These are phyloP conservation scores for Microcebus ravelobensis DNA, from an alignment of 2,113 vertebrate genomes.

Conservation along the genomic window DNA sequence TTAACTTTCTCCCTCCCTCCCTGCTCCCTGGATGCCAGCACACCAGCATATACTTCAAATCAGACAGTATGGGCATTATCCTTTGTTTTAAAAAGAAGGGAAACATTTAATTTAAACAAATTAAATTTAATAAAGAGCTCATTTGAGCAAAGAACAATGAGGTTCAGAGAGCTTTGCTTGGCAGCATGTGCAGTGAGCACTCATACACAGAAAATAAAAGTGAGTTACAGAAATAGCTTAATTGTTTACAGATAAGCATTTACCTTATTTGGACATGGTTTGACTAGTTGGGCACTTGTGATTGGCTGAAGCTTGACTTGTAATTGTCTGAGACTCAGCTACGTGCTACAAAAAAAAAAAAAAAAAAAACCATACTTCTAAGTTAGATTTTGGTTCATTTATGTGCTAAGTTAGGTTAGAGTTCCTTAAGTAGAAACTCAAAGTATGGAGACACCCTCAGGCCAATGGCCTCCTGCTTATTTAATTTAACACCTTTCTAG, in stretches of 20 bases:
- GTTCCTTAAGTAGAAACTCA: neutral
- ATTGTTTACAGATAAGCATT: neutral
- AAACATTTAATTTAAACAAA: neutral
- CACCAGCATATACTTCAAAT: neutral
- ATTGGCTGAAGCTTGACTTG: neutral
- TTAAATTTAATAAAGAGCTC: neutral
- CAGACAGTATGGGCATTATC: neutral
- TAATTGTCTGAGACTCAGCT: neutral
- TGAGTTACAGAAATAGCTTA: neutral
- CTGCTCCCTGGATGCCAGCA: neutral
- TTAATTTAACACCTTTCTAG: neutral
- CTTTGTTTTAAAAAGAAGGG: neutral
- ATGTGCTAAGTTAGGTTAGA: neutral
- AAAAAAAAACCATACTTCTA: neutral
- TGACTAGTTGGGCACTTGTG: neutral
- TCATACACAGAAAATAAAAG: neutral
- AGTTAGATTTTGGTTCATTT: neutral
- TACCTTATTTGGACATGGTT: neutral
- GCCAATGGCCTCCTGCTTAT: neutral
- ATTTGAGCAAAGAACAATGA: neutral
- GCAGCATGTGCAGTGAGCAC: neutral
- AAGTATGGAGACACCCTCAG: neutral
- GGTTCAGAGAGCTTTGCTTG: neutral
- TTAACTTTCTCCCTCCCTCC: neutral
- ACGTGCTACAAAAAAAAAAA: neutral